A percentile compares a stretch with the other conserved stretches of the same genome.
phyloP scores from a whole-genome alignment of 2,113 vertebrate species.

The Neomonachus schauinslandi region DNA sequence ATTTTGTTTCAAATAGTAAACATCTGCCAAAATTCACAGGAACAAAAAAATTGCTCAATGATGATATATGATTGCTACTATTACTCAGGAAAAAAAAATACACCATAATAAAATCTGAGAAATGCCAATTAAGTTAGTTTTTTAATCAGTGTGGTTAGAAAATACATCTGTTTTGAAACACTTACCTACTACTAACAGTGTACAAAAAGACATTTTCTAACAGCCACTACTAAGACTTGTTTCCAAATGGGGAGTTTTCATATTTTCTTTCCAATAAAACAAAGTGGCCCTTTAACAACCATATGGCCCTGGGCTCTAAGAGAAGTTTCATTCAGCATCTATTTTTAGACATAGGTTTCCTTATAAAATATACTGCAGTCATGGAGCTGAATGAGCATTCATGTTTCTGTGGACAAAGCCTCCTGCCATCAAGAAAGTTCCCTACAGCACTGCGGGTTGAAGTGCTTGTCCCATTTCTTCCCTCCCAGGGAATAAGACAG shows the following conservation, averaged over 20 bases:
- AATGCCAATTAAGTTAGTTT: constrained; percentile 16
- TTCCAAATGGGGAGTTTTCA: constrained; percentile 58
- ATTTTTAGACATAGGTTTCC: constrained; percentile 76
- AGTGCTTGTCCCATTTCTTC: neutral
- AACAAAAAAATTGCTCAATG: neutral
- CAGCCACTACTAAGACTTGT: neutral
- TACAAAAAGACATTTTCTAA: constrained; percentile 63
- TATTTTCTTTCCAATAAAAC: constrained; percentile 76
- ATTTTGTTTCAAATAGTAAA: constrained; percentile 19
- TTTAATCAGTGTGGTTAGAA: constrained; percentile 40
- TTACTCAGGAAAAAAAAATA: neutral
- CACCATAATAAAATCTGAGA: constrained; percentile 14
- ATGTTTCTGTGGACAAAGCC: constrained; percentile 53
- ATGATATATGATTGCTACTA: neutral
- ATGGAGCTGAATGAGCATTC: constrained; percentile 4
- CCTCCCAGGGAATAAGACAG: neutral
- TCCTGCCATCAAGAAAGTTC: neutral
- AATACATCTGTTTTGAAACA: constrained; percentile 23
- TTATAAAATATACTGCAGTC: constrained; percentile 61
- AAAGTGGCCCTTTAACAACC: constrained; percentile 76
- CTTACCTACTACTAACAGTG: neutral
- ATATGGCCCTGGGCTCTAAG: constrained; percentile 66
- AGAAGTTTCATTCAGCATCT: constrained; percentile 70
- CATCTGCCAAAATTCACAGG: constrained; percentile 21
- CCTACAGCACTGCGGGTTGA: neutral